phyloP scores from a whole-genome alignment of 35 echinoderm and acorn worm genomes.

The Heliocidaris tuberculata region DNA sequence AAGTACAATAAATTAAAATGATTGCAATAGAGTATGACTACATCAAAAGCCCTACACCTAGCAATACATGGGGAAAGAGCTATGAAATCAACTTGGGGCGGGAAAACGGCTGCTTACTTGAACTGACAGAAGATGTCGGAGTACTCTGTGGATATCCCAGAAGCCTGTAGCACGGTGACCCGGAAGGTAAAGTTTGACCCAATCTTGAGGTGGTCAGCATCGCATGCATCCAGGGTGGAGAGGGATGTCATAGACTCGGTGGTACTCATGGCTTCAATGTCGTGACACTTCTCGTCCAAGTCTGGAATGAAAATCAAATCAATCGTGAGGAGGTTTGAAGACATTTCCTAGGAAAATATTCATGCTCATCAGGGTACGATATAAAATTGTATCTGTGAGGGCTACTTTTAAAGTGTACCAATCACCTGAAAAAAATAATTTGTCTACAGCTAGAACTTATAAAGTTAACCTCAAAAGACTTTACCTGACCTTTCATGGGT shows the following conservation, averaged over 20 bases:
- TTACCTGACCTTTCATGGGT: no score
- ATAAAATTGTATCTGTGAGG: no score
- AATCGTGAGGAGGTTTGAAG: no score
- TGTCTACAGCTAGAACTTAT: no score
- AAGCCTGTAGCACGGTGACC: slow-evolving; percentile 93
- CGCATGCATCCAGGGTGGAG: slow-evolving; percentile 56
- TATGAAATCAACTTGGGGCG: not conserved
- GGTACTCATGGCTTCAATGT: slow-evolving; percentile 69
- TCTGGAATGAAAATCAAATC: slow-evolving; percentile 21
- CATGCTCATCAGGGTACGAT: no score
- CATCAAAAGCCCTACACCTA: not conserved
- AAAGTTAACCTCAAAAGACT: no score
- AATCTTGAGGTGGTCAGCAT: slow-evolving; percentile 81
- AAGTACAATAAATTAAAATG: no score
- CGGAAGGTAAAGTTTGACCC: slow-evolving; percentile 92
- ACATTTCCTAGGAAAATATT: no score
- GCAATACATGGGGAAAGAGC: not conserved
- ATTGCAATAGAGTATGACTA: no score
- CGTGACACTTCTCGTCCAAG: slow-evolving; percentile 59
- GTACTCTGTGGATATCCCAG: slow-evolving; percentile 94
- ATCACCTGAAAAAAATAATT: no score
- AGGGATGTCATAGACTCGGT: slow-evolving; percentile 68
- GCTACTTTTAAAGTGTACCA: no score
- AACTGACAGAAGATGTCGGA: slow-evolving; percentile 99
- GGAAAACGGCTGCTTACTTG: slow-evolving; percentile 67